A percentile compares a stretch with the other conserved stretches of the same genome.
Conservation (phyloP, 2,888 invertebrate genomes). For the Cephus sareptanus region DNA sequence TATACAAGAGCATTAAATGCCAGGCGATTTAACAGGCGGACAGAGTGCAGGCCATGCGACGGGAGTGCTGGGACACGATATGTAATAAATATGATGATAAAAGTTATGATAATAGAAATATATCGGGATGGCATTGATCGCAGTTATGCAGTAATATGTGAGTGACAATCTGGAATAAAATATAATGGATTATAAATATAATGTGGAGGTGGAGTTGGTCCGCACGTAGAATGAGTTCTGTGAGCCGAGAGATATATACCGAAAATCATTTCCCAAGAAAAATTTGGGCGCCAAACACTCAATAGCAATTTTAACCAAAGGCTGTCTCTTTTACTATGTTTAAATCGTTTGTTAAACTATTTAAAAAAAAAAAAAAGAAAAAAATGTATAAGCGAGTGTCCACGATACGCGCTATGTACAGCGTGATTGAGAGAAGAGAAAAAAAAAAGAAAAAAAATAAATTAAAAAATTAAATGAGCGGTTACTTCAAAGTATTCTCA, state of each 20-base stretch:
- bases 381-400: background rate
- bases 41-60: conserved; percentile 51
- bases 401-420: background rate
- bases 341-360: too few relatives aligned
- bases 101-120: conserved; percentile 47
- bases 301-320: background rate
- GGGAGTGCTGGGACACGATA: conserved; percentile 40
- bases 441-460: background rate
- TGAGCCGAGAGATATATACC: background rate
- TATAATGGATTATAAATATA: conserved; percentile 61
- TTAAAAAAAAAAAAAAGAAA: too few relatives aligned
- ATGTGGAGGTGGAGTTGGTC: conserved; percentile 36
- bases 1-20: too few relatives aligned
- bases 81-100: conserved; percentile 45
- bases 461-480: background rate
- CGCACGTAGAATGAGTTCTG: conserved; percentile 3
- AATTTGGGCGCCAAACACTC: background rate
- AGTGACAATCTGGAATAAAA: conserved; percentile 64
- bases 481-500: background rate
- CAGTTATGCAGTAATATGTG: conserved; percentile 53
- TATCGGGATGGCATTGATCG: conserved; percentile 43
- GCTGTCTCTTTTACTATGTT: too few relatives aligned
- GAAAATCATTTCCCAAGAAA: background rate
- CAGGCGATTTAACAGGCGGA: conserved; percentile 25
- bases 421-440: background rate